A percentile compares a stretch with the other conserved stretches of the same genome.
These are phyloP conservation scores for Oppia nitens DNA, from an alignment of 1,140 invertebrate species.

Conservation along the genomic window DNA sequence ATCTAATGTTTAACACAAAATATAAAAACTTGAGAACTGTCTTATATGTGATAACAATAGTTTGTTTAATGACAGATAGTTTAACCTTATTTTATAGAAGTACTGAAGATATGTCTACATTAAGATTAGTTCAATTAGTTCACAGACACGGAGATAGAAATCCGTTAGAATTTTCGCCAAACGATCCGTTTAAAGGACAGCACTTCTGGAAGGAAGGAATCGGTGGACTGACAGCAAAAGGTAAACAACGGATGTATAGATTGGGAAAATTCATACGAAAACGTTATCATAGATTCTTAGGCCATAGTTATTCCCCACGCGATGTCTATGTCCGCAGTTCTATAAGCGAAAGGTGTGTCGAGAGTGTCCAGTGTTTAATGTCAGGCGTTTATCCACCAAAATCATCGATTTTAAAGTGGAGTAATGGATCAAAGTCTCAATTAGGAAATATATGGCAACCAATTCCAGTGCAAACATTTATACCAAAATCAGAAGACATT, in stretches of 20 bases:
- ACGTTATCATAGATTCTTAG: slow-evolving; percentile 46
- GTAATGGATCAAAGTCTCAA: slow-evolving; percentile 22
- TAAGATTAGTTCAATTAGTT: slow-evolving; percentile 23
- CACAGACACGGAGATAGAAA: slow-evolving; percentile 65
- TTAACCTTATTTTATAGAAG: too few relatives aligned
- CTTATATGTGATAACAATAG: too few relatives aligned
- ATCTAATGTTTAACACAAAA: too few relatives aligned
- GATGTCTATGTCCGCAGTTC: slow-evolving; percentile 55
- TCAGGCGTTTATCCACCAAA: slow-evolving; percentile 16
- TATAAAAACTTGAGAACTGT: too few relatives aligned
- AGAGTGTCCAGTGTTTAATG: slow-evolving; percentile 63
- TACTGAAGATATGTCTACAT: too few relatives aligned
- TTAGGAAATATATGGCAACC: slow-evolving; percentile 55
- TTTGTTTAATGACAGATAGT: too few relatives aligned
- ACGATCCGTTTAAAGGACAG: slow-evolving; percentile 41
- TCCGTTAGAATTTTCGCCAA: slow-evolving; percentile 39
- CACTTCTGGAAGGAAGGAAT: slow-evolving; percentile 53
- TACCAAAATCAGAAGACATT: slow-evolving; percentile 1
- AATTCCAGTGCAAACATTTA: slow-evolving; percentile 43
- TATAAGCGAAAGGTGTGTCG: slow-evolving; percentile 59
- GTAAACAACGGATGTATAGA: slow-evolving; percentile 17
- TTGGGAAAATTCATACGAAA: slow-evolving; percentile 47
- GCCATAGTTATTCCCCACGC: slow-evolving; percentile 35
- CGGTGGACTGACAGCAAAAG: slow-evolving; percentile 60
- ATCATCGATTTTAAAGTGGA: slow-evolving; percentile 33